Evolutionary conservation across 2,888 invertebrate genomes (phyloP), one percentile per base, ranked within the genome.

Genomic region (Cheilosia impressa): DNA sequence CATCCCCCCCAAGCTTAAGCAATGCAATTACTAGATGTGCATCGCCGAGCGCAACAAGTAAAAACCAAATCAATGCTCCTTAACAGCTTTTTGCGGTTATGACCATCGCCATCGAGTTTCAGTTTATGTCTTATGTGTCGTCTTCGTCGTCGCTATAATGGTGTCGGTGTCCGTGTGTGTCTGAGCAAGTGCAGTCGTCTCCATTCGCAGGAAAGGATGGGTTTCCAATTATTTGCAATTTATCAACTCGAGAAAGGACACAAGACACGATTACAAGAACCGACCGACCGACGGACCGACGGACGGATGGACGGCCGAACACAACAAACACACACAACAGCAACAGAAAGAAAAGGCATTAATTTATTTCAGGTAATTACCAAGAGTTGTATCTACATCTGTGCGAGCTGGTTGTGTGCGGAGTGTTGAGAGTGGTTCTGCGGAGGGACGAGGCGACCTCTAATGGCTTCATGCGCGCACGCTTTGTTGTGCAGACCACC

Each of bases 321-420:
- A 50, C 65, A 34, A 38, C 24, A 5, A 22, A 45, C 31, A 57
- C 27, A 19, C 22, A 13, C 17, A 2, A 41, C 13, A 68, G 17
- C 17, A 15, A 71, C 6, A 60, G 31, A 52, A 19, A 10, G 22
- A 27, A 52, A 27, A 34, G 38, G 34, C 72, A 43, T 72, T 79
- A 79, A 79, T 72, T 79, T 79, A 79, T 79, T 60, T 65, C 72
- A 72, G 50, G 72, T 79, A 79, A 79, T 79, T 79, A 79, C 79
- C 53, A 15, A 31, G 53, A 45, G 50, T 45, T 34, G 45, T 62
- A 34, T 41, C 34, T 58, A 57, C 58, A 47, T 58, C 6, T 6
- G 4, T 34, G 47, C n/a, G 19, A 22, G 27, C 27, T 6, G 27
- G 0, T 6, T 60, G n/a, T 43, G 13, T 13, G 38, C 38, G 3